Evolutionary conservation across 2,113 vertebrate genomes (phyloP).

Genomic region (Gila orcuttii): DNA sequence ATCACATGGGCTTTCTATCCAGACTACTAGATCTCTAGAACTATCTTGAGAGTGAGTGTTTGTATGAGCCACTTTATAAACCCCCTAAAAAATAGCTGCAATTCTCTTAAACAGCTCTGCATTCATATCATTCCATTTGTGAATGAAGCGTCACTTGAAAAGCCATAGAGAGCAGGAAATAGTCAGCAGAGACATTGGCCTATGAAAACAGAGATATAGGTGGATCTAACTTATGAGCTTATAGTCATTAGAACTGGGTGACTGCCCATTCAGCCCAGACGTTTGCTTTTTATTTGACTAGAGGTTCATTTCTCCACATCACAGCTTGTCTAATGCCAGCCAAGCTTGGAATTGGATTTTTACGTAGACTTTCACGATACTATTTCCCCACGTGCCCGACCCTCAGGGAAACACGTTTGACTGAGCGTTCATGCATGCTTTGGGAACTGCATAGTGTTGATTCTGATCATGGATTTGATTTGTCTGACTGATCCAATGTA

Average conservation of each 20-base stretch:
- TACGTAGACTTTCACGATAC: background rate
- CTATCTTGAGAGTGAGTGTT: background rate
- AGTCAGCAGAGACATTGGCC: conserved; percentile 16
- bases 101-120: conserved; percentile 10
- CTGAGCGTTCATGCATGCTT: background rate
- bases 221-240: conserved; percentile 10
- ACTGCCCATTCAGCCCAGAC: conserved; percentile 15
- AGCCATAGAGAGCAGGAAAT: background rate
- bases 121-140: background rate
- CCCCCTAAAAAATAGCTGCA: conserved; percentile 36
- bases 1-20: conserved; percentile 3
- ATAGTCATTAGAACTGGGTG: conserved; percentile 16
- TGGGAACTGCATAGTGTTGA: background rate
- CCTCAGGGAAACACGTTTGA: background rate
- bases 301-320: conserved; percentile 11
- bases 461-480: background rate
- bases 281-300: conserved; percentile 35
- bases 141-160: background rate
- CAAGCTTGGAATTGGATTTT: conserved; percentile 25
- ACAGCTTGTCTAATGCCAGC: conserved; percentile 21
- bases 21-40: background rate
- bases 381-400: background rate
- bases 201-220: conserved; percentile 16
- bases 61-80: conserved; percentile 9
- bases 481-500: background rate